Evolutionary conservation across 2,797 vertebrate species (phyloP), one percentile per base, ranked within the genome.

Genomic region (Pogonophryne albipinna): DNA sequence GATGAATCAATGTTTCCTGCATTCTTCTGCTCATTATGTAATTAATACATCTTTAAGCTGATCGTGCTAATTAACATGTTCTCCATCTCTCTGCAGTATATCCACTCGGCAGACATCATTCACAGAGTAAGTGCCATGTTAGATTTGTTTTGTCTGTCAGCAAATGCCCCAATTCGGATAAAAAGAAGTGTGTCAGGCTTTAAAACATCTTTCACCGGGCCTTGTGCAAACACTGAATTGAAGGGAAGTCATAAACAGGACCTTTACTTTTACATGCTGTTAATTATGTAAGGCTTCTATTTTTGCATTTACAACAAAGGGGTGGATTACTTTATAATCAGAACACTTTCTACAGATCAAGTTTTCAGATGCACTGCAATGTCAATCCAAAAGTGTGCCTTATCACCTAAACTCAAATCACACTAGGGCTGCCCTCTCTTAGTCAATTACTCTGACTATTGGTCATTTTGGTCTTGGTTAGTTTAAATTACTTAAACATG

Each of bases 31-130:
- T 12, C 13, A 60, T 47, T 59, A 19, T 53, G 4, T 19, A 17
- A 52, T 64, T 12, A 3, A 20, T 72, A 7, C 6, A 38, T 45
- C 9, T 74, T 17, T 41, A 57, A 70, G 71, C 12, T 63, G 12
- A 52, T 61, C 2, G 59, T 75, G 50, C 66, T 71, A 60, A 81
- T 79, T 17, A 27, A 5, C 6, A 0, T 58, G 5, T 78, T 86
- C 90, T 91, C 10, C 55, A 4, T 85, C 59, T 80, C 57, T 89
- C 65, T 71, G 14, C 91, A 99, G 97, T 99, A 99, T 84, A 99
- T 99, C 89, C 98, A 99, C 92, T 99, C 98, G 77, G 98, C 97
- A 58, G 98, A 97, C 88, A 99, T 99, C 85, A 99, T 99, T 87
- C 98, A 99, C 91, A 97, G 98, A 95, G 98, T 99, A 94, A 96